These are phyloP conservation scores for Geopemphigus sp. DNA, from an alignment of 1,140 invertebrate genomes.

Conservation along the genomic window DNA sequence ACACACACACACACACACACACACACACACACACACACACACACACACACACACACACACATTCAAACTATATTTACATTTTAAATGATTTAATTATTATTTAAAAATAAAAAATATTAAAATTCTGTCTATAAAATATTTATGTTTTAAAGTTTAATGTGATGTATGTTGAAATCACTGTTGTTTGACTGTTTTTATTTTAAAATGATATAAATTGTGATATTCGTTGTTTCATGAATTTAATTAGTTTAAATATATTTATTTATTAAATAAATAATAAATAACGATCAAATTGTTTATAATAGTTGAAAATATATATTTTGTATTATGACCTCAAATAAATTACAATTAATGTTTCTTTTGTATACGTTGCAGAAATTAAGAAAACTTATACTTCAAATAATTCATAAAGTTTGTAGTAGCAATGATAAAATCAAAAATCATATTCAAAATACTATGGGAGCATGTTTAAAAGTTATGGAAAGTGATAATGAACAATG, in stretches of 20 bases:
- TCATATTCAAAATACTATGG: constrained; percentile 15
- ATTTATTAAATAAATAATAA: too few species aligned
- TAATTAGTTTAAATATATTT: not conserved
- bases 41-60: too few species aligned
- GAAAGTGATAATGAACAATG: constrained; percentile 42
- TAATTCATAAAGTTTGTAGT: constrained; percentile 10
- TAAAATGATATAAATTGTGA: not conserved
- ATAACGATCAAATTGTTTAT: not conserved
- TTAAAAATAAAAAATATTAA: too few species aligned
- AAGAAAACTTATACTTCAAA: constrained; percentile 44
- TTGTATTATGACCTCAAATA: not conserved
- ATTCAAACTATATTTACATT: too few species aligned
- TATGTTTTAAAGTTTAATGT: too few species aligned
- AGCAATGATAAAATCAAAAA: constrained; percentile 16
- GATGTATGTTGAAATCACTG: not conserved
- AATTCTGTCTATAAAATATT: too few species aligned
- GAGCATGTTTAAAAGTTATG: constrained; percentile 1
- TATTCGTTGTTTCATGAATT: not conserved
- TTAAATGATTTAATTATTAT: too few species aligned
- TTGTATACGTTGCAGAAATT: constrained; percentile 22
- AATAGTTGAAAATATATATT: not conserved
- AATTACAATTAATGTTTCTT: constrained; percentile 1
- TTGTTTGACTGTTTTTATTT: not conserved
- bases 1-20: too few species aligned
- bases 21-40: too few species aligned